Percentiles rank a stretch among this genome's conserved stretches.
Conservation (phyloP, 2,113 vertebrate genomes). For the Mus spicilegus region DNA sequence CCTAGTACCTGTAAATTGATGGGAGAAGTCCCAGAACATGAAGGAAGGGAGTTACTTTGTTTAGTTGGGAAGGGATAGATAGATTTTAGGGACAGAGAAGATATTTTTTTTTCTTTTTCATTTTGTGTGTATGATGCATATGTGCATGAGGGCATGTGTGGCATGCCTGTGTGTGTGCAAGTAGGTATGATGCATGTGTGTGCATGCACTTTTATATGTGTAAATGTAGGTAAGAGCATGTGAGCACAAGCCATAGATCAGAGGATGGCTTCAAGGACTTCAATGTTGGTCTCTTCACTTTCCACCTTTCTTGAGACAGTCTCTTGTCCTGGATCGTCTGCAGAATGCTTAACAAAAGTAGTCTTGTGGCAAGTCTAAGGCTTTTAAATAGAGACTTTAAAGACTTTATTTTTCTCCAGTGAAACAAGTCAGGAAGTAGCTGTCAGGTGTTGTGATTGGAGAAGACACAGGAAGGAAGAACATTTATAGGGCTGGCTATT, state of each 20-base stretch:
- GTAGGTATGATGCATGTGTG: background rate
- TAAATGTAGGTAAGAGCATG: background rate
- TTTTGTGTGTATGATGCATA: background rate
- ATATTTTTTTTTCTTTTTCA: background rate
- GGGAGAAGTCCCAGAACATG: background rate
- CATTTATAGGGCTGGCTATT: background rate
- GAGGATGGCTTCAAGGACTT: background rate
- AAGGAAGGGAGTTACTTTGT: background rate
- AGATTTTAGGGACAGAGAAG: background rate
- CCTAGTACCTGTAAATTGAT: background rate
- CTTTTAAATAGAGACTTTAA: background rate
- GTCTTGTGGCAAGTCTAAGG: background rate
- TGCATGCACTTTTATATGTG: background rate
- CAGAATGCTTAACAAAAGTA: background rate
- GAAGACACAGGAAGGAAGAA: background rate
- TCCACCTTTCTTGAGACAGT: background rate
- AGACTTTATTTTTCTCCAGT: background rate
- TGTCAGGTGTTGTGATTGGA: background rate
- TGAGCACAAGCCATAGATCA: background rate
- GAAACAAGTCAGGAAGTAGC: background rate
- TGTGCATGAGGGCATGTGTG: background rate
- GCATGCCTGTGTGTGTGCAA: background rate
- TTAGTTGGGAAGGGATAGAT: too few relatives aligned
- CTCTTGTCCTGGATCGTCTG: too few relatives aligned
- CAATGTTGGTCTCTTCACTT: too few relatives aligned